phyloP scores from a whole-genome alignment of 2,888 invertebrate genomes.

The Lissonota sp. region DNA sequence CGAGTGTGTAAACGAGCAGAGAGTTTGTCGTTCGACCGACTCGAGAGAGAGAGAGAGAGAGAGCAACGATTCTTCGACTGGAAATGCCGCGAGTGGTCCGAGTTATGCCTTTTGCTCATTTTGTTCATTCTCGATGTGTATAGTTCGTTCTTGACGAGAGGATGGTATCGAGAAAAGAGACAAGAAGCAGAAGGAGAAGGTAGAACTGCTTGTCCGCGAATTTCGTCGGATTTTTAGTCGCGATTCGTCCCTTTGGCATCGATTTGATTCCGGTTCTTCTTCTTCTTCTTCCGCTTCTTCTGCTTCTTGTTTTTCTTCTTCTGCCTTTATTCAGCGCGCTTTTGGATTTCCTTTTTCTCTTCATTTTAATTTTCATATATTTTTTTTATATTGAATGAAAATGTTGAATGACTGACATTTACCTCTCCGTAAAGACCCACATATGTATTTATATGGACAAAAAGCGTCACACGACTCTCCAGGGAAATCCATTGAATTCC shows the following conservation, averaged over 20 bases:
- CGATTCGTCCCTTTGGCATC: constrained; percentile 35
- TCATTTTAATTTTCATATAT: constrained; percentile 29
- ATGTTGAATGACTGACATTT: constrained; percentile 1
- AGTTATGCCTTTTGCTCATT: background rate
- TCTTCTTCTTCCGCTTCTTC: constrained; percentile 6
- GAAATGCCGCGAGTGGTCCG: constrained; percentile 29
- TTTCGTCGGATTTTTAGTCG: constrained; percentile 55
- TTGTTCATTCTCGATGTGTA: background rate
- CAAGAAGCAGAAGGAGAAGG: background rate
- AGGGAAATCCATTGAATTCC: constrained; percentile 54
- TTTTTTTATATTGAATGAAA: constrained; percentile 36
- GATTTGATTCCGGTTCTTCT: constrained; percentile 53
- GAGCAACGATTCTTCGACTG: constrained; percentile 36
- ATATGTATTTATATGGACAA: too few species aligned
- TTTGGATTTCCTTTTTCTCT: background rate
- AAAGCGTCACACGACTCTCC: constrained; percentile 37
- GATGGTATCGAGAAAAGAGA: background rate
- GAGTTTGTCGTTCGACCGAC: constrained; percentile 44
- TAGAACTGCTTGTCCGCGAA: constrained; percentile 34
- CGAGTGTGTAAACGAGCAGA: constrained; percentile 34
- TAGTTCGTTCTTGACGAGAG: background rate
- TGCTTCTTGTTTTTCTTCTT: constrained; percentile 8
- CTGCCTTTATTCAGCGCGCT: background rate
- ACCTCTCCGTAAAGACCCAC: too few species aligned
- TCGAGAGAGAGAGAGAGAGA: background rate